phyloP scores from a whole-genome alignment of 1,140 invertebrate species.

The Rhyzopertha dominica region DNA sequence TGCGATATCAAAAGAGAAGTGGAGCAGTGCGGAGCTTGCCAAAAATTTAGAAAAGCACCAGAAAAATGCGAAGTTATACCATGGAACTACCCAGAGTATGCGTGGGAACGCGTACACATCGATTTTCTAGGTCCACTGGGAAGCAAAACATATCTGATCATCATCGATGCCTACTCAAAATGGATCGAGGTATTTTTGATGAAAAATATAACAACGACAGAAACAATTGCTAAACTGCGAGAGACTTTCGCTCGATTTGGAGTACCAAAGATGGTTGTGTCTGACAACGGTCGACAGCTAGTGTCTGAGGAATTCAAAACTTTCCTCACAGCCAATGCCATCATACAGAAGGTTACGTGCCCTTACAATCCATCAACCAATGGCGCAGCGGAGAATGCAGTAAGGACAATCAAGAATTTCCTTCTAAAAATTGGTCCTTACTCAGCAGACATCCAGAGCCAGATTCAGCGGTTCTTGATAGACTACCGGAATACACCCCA shows the following conservation, averaged over 20 bases:
- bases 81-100: conserved; percentile 9
- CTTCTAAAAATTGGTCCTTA: conserved; percentile 29
- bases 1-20: conserved; percentile 11
- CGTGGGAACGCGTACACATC: conserved; percentile 7
- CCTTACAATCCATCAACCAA: conserved; percentile 41
- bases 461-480: conserved; percentile 23
- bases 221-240: conserved; percentile 3
- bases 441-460: neutral
- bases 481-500: conserved; percentile 28
- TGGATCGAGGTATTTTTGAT: conserved; percentile 14
- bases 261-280: conserved; percentile 33
- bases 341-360: conserved; percentile 34
- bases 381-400: conserved; percentile 42
- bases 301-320: conserved; percentile 29
- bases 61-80: conserved; percentile 4
- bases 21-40: conserved; percentile 8
- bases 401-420: conserved; percentile 43
- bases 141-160: conserved; percentile 11
- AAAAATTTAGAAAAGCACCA: conserved; percentile 7
- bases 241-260: conserved; percentile 28
- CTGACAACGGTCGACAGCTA: conserved; percentile 39
- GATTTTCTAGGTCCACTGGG: conserved; percentile 13
- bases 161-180: conserved; percentile 10
- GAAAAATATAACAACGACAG: conserved; percentile 1
- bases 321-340: conserved; percentile 34